Evolutionary conservation across 2,113 vertebrate genomes (phyloP), one percentile per base, ranked within the genome.

Genomic region (Passer montanus): DNA sequence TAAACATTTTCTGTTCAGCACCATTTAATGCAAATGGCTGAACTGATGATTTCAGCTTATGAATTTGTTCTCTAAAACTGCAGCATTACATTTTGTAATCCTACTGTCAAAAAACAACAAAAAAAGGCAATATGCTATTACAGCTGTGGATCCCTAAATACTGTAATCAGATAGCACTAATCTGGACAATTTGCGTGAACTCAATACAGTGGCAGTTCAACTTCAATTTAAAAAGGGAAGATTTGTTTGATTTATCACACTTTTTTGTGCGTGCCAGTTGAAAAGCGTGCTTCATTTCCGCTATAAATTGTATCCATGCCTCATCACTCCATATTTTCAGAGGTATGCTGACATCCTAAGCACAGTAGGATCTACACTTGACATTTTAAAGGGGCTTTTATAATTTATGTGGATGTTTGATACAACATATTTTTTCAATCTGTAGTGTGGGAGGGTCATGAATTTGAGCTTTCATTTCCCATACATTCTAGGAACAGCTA

Each of bases 401-500:
- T 96, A 95, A 95, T 97, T 97, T 97, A 96, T 93, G 86, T 63
- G 76, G n/a, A 75, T 72, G 77, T 90, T 96, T 95, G 90, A 82
- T 90, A 58, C 26, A 84, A 75, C 93, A 92, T 84, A 46, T 95
- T 96, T 96, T 95, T 95, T 78, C 85, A 97, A 93, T 95, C 83
- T 90, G 79, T 80, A 72, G 24, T 3, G 30, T 84, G 84, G 74
- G 81, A 93, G 69, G 87, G 89, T 89, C 92, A 64, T 56, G 88
- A 84, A 72, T 89, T 56, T 47, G 28, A 92, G 87, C 63, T 81
- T 89, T 63, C 46, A 44, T 84, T 91, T 74, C 12, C 16, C 21
- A 50, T n/a, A 10, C 12, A 6, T 67, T 74, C 39, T 35, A 67
- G 75, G 41, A 88, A 46, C 73, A 89, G 73, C 37, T 87, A 18